Evolutionary conservation across 2,888 invertebrate species (phyloP).

Genomic region (Amiota mariae): DNA sequence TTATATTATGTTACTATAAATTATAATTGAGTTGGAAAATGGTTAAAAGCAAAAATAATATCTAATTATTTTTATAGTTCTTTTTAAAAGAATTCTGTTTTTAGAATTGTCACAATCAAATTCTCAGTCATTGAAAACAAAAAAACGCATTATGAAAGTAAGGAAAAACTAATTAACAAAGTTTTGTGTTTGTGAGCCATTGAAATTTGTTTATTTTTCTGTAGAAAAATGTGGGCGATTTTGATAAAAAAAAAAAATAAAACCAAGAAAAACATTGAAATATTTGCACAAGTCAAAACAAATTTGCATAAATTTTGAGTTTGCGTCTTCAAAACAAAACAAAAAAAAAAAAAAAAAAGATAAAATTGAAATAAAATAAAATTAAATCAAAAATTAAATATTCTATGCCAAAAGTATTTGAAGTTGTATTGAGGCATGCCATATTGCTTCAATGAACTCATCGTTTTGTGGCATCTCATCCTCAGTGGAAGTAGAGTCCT

Average conservation of each 20-base stretch:
- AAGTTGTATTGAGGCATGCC: background rate
- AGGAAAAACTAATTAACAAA: constrained; percentile 15
- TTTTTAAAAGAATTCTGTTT: no score
- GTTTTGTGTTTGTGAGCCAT: background rate
- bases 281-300: constrained; percentile 19
- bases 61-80: background rate
- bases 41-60: background rate
- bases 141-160: background rate
- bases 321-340: background rate
- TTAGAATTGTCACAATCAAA: no score
- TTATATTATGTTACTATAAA: no score
- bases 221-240: no score
- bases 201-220: background rate
- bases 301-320: constrained; percentile 19
- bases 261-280: background rate
- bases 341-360: background rate
- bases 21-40: constrained; percentile 12
- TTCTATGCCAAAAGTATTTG: background rate
- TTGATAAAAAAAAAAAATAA: no score
- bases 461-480: background rate
- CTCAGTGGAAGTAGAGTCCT: background rate
- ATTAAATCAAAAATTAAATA: no score
- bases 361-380: background rate
- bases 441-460: constrained; percentile 12
- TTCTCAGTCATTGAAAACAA: background rate